A percentile compares a stretch with the other conserved stretches of the same genome.
Evolutionary conservation across 2,113 vertebrate genomes (phyloP).

Genomic region (Panthera uncia): DNA sequence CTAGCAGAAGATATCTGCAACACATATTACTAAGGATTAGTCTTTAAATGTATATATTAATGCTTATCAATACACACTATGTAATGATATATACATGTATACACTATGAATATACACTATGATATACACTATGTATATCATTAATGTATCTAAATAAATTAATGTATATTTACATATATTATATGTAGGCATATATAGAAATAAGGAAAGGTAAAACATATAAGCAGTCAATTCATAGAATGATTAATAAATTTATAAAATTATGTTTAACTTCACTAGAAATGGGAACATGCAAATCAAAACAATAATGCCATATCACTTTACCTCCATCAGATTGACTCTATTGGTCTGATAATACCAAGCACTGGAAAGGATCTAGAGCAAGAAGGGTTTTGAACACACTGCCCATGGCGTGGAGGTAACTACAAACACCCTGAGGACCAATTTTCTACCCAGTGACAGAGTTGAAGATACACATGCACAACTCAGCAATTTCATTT

Average conservation of each 20-base stretch:
- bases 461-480: not conserved
- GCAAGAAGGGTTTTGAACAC: not conserved
- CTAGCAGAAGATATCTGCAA: not conserved
- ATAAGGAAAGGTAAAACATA: not conserved
- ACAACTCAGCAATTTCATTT: not conserved
- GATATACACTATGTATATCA: not conserved
- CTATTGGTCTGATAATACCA: not conserved
- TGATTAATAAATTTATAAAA: not conserved
- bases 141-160: not conserved
- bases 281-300: not conserved
- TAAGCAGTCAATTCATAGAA: not conserved
- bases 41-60: not conserved
- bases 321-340: not conserved
- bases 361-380: not conserved
- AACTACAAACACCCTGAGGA: not conserved
- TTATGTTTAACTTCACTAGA: not conserved
- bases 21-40: not conserved
- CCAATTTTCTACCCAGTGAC: not conserved
- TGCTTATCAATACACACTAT: not conserved
- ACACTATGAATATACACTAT: too few species aligned
- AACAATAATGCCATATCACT: not conserved
- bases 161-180: not conserved
- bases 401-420: not conserved
- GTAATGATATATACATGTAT: not conserved
- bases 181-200: not conserved